These are phyloP conservation scores for Drosophila carrolli DNA, from an alignment of 1,140 invertebrate genomes.

Conservation along the genomic window DNA sequence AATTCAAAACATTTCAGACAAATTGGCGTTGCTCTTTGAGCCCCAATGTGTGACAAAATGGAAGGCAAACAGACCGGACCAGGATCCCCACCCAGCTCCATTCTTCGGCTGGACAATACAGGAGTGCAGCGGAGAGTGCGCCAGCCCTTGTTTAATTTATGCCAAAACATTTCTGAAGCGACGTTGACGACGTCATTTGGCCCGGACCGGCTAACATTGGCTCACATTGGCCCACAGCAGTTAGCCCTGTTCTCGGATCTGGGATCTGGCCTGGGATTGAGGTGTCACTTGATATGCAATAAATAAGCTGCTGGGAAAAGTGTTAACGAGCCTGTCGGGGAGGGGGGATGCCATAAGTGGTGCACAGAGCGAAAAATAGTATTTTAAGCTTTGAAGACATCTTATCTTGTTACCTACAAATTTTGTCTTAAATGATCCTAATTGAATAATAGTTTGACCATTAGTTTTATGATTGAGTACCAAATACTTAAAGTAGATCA, in stretches of 20 bases:
- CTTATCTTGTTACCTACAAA: too few relatives aligned
- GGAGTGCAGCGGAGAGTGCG: conserved; percentile 28
- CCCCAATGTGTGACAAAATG: conserved; percentile 79
- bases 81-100: background rate
- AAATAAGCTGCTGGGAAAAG: conserved; percentile 77
- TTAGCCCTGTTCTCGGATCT: conserved; percentile 32
- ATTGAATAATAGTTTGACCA: too few relatives aligned
- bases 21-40: conserved; percentile 78
- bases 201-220: conserved; percentile 16
- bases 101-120: conserved; percentile 58
- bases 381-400: background rate
- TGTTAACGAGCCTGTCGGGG: conserved; percentile 67
- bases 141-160: conserved; percentile 77
- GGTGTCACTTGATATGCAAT: conserved; percentile 80
- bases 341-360: conserved; percentile 6
- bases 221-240: conserved; percentile 27
- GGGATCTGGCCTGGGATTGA: conserved; percentile 39
- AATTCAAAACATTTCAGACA: conserved; percentile 82
- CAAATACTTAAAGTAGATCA: too few relatives aligned
- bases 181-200: conserved; percentile 79
- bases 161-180: conserved; percentile 74
- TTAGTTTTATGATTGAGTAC: too few relatives aligned
- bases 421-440: too few relatives aligned
- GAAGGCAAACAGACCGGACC: conserved; percentile 64
- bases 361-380: conserved; percentile 5